phyloP scores from a whole-genome alignment of 23 tunicate species.

The Halocynthia aurantium region DNA sequence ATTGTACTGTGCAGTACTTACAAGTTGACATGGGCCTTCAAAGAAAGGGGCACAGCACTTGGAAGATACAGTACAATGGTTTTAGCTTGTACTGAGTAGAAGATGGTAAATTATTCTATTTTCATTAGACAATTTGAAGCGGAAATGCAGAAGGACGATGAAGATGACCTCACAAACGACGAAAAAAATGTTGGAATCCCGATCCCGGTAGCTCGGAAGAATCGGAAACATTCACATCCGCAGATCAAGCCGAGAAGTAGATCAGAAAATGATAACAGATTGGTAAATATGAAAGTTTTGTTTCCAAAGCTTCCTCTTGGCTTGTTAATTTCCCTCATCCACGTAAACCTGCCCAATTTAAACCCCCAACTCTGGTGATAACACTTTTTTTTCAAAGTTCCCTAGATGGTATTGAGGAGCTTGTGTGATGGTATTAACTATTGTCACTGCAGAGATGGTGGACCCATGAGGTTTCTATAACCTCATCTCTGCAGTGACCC shows the following conservation, averaged over 20 bases:
- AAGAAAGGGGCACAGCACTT: too few relatives aligned
- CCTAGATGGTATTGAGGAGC: too few relatives aligned
- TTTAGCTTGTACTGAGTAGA: too few relatives aligned
- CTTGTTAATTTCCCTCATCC: not conserved
- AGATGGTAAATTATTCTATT: not conserved
- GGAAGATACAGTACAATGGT: too few relatives aligned
- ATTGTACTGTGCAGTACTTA: too few relatives aligned
- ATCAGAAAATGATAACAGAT: conserved; percentile 4
- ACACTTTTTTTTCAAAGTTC: not conserved
- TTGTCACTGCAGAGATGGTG: too few relatives aligned
- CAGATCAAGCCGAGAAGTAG: conserved; percentile 1
- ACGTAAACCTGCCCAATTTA: not conserved
- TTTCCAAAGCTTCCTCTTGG: not conserved
- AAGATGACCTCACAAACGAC: not conserved
- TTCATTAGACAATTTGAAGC: not conserved
- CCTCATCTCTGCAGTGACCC: too few relatives aligned
- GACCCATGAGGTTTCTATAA: too few relatives aligned
- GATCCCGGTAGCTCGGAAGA: not conserved
- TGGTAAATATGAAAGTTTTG: not conserved
- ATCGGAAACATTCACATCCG: not conserved
- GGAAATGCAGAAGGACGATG: conserved; percentile 4
- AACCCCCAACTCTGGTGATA: not conserved
- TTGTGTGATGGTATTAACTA: too few relatives aligned
- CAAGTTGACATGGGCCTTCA: too few relatives aligned
- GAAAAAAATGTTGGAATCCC: not conserved